phyloP scores from a whole-genome alignment of 2,888 invertebrate genomes.

The Thelaira solivaga region DNA sequence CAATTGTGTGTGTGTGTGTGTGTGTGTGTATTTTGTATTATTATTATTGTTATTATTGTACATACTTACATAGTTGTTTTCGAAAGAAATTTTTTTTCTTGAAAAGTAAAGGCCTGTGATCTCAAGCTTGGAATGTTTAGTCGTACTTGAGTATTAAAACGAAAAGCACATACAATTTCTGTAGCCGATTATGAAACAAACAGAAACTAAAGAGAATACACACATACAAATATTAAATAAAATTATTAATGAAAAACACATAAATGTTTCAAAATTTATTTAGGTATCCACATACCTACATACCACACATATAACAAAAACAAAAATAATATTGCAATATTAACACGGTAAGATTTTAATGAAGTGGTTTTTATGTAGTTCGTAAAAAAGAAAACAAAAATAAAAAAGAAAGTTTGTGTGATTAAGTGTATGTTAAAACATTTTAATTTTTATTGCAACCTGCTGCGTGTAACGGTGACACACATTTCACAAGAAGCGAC shows the following conservation, averaged over 20 bases:
- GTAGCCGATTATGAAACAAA: constrained; percentile 5
- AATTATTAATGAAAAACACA: not conserved
- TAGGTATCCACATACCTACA: too few species aligned
- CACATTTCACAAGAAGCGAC: constrained; percentile 63
- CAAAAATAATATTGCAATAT: constrained; percentile 9
- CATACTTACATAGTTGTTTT: too few species aligned
- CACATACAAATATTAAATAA: constrained; percentile 17
- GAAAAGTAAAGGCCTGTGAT: constrained; percentile 48
- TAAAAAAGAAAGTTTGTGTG: constrained; percentile 54
- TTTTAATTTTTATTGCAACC: constrained; percentile 56
- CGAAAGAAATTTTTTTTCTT: constrained; percentile 39
- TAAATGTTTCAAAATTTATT: not conserved
- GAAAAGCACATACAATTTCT: constrained; percentile 31
- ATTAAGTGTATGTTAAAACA: constrained; percentile 36
- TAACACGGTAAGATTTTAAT: not conserved
- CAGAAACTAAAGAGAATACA: too few species aligned
- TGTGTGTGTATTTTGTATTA: too few species aligned
- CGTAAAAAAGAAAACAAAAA: constrained; percentile 33
- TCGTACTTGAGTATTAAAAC: constrained; percentile 56
- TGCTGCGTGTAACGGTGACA: constrained; percentile 67
- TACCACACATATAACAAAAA: too few species aligned
- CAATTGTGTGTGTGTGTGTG: too few species aligned
- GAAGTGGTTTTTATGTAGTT: not conserved
- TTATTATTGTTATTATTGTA: constrained; percentile 15
- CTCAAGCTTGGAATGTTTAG: constrained; percentile 55